Evolutionary conservation across 30 jellyfish, hydroid and myxozoan species (phyloP).

Genomic region (Aurelia aurita): DNA sequence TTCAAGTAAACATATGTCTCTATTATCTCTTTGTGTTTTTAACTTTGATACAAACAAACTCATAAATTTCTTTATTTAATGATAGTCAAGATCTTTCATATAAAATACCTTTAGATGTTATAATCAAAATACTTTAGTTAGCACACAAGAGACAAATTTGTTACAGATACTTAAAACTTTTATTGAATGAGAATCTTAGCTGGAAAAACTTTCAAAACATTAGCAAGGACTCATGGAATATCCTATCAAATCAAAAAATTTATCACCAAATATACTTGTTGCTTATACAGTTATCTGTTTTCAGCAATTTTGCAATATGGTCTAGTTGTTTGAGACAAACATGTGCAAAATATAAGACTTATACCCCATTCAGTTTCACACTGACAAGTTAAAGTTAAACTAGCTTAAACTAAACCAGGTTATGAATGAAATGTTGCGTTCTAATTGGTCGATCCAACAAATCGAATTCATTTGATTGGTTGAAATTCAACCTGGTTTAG

Average conservation of each 20-base stretch:
- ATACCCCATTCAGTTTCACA: background rate
- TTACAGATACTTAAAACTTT: background rate
- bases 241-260: too few relatives aligned
- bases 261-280: background rate
- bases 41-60: background rate
- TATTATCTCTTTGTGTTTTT: background rate
- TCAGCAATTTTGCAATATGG: too few relatives aligned
- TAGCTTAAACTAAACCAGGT: too few relatives aligned
- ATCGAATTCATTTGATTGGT: too few relatives aligned
- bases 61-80: background rate
- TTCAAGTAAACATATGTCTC: background rate
- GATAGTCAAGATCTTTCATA: too few relatives aligned
- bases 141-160: background rate
- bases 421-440: too few relatives aligned
- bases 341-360: background rate
- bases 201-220: background rate
- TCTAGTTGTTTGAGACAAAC: background rate
- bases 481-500: too few relatives aligned
- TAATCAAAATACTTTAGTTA: too few relatives aligned
- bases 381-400: too few relatives aligned
- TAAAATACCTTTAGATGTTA: too few relatives aligned
- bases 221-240: background rate
- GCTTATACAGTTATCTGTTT: too few relatives aligned
- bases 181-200: background rate
- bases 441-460: background rate